Evolutionary conservation across 1,140 invertebrate genomes (phyloP).

Genomic region (Drosophila chauvacae): DNA sequence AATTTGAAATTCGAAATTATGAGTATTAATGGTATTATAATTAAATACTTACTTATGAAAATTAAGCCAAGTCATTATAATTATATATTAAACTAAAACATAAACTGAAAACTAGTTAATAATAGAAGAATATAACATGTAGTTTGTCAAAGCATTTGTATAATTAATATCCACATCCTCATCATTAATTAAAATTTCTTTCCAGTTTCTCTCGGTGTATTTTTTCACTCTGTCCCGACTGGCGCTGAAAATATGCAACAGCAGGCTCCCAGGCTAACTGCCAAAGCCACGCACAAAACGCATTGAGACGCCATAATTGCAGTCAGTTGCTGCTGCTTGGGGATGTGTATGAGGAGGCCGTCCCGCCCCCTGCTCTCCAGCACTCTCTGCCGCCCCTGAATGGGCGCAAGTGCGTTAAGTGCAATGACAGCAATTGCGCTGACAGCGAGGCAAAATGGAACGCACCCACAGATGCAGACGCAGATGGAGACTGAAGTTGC

Average conservation of each 20-base stretch:
- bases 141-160: too few relatives aligned
- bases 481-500: slow-evolving; percentile 32
- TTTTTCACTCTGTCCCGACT: slow-evolving; percentile 8
- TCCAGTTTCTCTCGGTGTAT: slow-evolving; percentile 7
- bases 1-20: background rate
- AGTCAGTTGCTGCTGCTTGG: slow-evolving; percentile 60
- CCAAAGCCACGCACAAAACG: slow-evolving; percentile 80
- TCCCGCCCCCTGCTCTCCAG: background rate
- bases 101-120: background rate
- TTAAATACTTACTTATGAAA: too few relatives aligned
- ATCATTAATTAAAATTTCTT: fast-evolving
- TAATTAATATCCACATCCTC: too few relatives aligned
- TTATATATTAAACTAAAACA: too few relatives aligned
- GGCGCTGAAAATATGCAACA: slow-evolving; percentile 65
- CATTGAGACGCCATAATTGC: slow-evolving; percentile 80
- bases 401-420: slow-evolving; percentile 77
- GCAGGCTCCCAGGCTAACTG: slow-evolving; percentile 66
- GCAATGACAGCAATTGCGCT: slow-evolving; percentile 79
- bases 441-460: slow-evolving; percentile 71
- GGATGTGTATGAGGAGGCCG: slow-evolving; percentile 1
- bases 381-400: slow-evolving; percentile 9
- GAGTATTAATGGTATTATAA: too few relatives aligned
- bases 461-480: slow-evolving; percentile 38
- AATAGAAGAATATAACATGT: too few relatives aligned
- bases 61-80: too few relatives aligned